These are phyloP conservation scores for Tricholauxania praeusta DNA, from an alignment of 2,888 invertebrate genomes.

Conservation along the genomic window DNA sequence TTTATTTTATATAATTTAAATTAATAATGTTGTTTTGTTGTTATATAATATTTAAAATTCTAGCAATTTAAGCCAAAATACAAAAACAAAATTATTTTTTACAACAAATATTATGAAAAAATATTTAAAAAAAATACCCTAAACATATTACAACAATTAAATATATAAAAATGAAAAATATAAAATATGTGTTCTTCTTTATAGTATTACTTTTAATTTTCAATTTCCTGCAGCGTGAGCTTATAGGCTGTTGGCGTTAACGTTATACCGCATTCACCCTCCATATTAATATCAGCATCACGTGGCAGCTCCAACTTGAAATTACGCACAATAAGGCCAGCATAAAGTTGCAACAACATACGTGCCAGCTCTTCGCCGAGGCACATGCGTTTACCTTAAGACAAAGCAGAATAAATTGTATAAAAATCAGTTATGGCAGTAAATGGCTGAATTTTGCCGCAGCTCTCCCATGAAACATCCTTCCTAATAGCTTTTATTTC, in stretches of 20 bases:
- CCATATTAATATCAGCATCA: conserved; percentile 70
- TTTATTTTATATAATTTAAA: conserved; percentile 3
- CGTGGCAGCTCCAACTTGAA: conserved; percentile 68
- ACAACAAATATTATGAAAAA: conserved; percentile 28
- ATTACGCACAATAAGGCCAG: conserved; percentile 74
- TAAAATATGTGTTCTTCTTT: background rate
- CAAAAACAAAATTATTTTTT: conserved; percentile 11
- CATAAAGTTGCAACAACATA: conserved; percentile 76
- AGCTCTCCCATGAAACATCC: no score
- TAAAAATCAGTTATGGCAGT: background rate
- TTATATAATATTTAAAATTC: conserved; percentile 50
- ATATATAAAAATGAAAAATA: conserved; percentile 1
- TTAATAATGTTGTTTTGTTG: conserved; percentile 48
- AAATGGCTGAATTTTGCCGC: background rate
- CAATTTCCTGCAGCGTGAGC: conserved; percentile 53
- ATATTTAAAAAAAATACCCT: conserved; percentile 29
- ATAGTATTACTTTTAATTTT: background rate
- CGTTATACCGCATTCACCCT: conserved; percentile 82
- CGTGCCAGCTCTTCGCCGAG: conserved; percentile 86
- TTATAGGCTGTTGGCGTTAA: conserved; percentile 75
- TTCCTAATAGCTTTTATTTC: no score
- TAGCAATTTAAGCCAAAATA: conserved; percentile 28
- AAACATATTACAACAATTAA: conserved; percentile 38
- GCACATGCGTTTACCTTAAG: conserved; percentile 84
- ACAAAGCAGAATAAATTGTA: background rate